phyloP scores from a whole-genome alignment of 2,113 vertebrate species.

The Microcebus ravelobensis region DNA sequence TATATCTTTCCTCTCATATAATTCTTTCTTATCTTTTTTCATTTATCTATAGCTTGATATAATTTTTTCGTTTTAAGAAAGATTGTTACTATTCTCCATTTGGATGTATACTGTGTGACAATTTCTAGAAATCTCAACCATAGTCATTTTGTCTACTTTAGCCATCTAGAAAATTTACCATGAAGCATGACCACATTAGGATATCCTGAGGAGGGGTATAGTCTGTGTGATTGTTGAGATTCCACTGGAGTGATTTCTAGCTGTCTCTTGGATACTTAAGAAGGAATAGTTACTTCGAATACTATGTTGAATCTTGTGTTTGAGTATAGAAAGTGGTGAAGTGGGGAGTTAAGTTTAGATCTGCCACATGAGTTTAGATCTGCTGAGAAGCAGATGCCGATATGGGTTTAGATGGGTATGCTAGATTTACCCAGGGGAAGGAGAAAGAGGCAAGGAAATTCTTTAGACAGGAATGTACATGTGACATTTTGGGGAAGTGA shows the following conservation, averaged over 20 bases:
- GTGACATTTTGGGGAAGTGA: not conserved
- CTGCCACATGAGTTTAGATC: not conserved
- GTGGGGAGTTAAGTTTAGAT: too few relatives aligned
- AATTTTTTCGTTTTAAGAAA: not conserved
- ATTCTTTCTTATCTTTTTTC: not conserved
- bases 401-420: not conserved
- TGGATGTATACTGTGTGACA: not conserved
- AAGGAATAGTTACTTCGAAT: not conserved
- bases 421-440: not conserved
- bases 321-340: not conserved
- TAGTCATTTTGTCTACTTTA: not conserved
- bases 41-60: not conserved
- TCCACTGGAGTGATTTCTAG: not conserved
- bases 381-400: not conserved
- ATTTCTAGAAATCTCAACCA: not conserved
- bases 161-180: not conserved
- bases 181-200: not conserved
- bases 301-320: not conserved
- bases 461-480: not conserved
- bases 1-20: not conserved
- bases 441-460: not conserved
- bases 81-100: not conserved
- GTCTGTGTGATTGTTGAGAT: not conserved
- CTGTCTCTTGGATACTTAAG: not conserved
- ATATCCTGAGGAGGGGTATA: not conserved